Evolutionary conservation across 2,113 vertebrate species (phyloP).

Genomic region (Odontesthes bonariensis): DNA sequence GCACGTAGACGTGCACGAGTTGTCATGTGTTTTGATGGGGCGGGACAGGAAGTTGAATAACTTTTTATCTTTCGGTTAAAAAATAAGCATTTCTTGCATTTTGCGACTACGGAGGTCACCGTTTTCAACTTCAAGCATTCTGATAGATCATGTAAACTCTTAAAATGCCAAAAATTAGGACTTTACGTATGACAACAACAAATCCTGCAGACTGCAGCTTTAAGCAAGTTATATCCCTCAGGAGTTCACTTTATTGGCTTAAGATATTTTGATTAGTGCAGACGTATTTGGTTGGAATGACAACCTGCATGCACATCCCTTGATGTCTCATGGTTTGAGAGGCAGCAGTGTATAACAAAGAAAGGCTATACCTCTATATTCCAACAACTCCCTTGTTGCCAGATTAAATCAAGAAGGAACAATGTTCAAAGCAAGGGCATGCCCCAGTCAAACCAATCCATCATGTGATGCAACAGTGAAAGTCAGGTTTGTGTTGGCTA

Average conservation of each 20-base stretch:
- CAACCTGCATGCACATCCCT: slow-evolving; percentile 24
- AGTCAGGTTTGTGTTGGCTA: slow-evolving; percentile 53
- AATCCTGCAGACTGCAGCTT: too few species aligned
- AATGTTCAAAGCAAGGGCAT: slow-evolving; percentile 54
- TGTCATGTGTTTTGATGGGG: too few species aligned
- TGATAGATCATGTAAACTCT: too few species aligned
- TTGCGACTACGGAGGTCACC: too few species aligned
- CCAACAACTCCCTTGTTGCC: slow-evolving; percentile 55
- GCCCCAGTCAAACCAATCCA: slow-evolving; percentile 56
- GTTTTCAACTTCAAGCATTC: too few species aligned
- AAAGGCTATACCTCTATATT: slow-evolving; percentile 35
- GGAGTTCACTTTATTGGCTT: slow-evolving; percentile 10
- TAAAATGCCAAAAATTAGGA: too few species aligned
- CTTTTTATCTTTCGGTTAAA: too few species aligned
- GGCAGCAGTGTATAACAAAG: slow-evolving; percentile 45
- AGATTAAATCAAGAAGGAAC: slow-evolving; percentile 60
- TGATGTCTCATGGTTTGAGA: slow-evolving; percentile 20
- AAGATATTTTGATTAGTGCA: slow-evolving; percentile 51
- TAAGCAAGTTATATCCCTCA: slow-evolving; percentile 37
- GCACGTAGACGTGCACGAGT: too few species aligned
- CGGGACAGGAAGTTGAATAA: too few species aligned
- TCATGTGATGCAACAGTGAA: slow-evolving; percentile 53
- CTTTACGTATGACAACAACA: too few species aligned
- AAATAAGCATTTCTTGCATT: too few species aligned
- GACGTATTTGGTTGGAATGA: slow-evolving; percentile 48